A percentile compares a stretch with the other conserved stretches of the same genome.
Evolutionary conservation across 2,888 invertebrate species (phyloP).

Genomic region (Smittia aterrima): DNA sequence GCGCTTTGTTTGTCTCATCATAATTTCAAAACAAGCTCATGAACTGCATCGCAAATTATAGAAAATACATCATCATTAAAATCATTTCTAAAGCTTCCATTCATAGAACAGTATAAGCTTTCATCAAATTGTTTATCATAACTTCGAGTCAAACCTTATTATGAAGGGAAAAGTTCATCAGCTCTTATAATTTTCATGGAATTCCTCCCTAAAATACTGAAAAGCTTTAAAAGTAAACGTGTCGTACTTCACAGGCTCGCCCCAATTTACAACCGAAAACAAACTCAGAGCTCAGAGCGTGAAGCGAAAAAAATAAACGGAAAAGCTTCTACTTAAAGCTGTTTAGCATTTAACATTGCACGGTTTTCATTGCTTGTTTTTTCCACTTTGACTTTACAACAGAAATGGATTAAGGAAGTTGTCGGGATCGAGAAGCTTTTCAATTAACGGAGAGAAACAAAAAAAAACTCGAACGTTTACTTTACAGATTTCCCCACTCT

Average conservation of each 20-base stretch:
- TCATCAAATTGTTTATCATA: too few species aligned
- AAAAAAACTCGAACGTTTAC: background rate
- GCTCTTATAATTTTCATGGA: too few species aligned
- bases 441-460: background rate
- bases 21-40: background rate
- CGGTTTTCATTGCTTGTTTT: constrained; percentile 19
- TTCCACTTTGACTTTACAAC: constrained; percentile 16
- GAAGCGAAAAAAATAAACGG: background rate
- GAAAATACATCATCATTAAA: too few species aligned
- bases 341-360: constrained; percentile 34
- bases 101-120: too few species aligned
- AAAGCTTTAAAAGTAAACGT: background rate
- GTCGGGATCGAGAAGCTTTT: background rate
- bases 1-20: background rate
- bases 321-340: constrained; percentile 30
- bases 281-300: background rate
- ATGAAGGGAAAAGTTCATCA: too few species aligned
- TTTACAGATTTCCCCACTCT: background rate
- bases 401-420: constrained; percentile 36
- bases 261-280: background rate
- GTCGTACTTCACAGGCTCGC: too few species aligned
- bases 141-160: too few species aligned
- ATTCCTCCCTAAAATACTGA: too few species aligned
- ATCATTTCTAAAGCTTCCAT: too few species aligned
- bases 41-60: too few species aligned